Conservation (phyloP, 2,797 vertebrate species). For the Gallinago nigripennis region DNA sequence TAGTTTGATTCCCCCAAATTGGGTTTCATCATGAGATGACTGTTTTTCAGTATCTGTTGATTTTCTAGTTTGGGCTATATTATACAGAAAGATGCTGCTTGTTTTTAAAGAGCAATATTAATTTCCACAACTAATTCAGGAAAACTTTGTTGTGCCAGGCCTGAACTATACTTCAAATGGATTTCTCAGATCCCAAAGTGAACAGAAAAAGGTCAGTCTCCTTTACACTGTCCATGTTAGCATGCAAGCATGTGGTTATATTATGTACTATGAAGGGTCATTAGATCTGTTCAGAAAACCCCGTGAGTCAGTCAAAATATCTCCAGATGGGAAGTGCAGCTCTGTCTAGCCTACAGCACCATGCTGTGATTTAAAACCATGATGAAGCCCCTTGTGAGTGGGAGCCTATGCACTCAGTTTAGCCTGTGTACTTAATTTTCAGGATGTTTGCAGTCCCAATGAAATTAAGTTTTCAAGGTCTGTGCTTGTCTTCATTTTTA, state of each 20-base stretch:
- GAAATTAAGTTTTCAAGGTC: slow-evolving; percentile 57
- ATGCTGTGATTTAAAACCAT: slow-evolving; percentile 50
- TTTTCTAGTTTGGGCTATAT: not conserved
- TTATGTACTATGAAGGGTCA: slow-evolving; percentile 8
- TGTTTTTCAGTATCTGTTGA: not conserved
- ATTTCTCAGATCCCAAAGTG: not conserved
- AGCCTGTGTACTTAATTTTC: slow-evolving; percentile 48
- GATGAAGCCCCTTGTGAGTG: slow-evolving; percentile 51
- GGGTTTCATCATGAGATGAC: not conserved
- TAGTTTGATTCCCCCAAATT: not conserved
- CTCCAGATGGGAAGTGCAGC: slow-evolving; percentile 48
- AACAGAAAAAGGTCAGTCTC: not conserved
- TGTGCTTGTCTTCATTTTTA: slow-evolving; percentile 46
- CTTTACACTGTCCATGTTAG: not conserved
- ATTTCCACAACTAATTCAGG: not conserved
- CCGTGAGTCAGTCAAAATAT: slow-evolving; percentile 9
- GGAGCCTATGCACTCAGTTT: slow-evolving; percentile 1
- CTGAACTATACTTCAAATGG: not conserved
- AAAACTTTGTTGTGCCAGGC: not conserved
- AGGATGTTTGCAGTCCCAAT: slow-evolving; percentile 46
- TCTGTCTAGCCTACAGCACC: slow-evolving; percentile 46
- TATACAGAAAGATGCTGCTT: not conserved
- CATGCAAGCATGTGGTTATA: slow-evolving; percentile 11
- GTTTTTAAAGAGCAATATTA: not conserved
- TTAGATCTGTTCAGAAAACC: slow-evolving; percentile 39